Percentiles rank a stretch among this genome's conserved stretches.
phyloP scores from a whole-genome alignment of 2,113 vertebrate genomes.

The Mohoua ochrocephala region DNA sequence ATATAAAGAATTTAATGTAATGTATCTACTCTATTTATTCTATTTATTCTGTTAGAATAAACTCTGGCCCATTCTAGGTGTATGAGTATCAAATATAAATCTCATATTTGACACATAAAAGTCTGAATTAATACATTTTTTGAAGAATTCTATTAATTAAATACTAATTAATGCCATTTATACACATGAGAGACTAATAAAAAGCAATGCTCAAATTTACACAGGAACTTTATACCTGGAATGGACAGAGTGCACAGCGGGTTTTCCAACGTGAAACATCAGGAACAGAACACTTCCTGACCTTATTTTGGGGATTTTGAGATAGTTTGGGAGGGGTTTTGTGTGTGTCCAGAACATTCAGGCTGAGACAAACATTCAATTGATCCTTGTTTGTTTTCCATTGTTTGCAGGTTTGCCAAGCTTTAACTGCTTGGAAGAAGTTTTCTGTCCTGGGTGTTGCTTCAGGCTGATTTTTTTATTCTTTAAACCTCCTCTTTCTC shows the following conservation, averaged over 20 bases:
- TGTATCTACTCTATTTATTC: not conserved
- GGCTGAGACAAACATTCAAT: not conserved
- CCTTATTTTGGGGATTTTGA: not conserved
- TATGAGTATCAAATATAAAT: not conserved
- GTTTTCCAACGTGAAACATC: not conserved
- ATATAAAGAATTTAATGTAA: not conserved
- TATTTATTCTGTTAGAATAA: not conserved
- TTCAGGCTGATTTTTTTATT: not conserved
- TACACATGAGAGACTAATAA: not conserved
- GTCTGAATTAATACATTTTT: not conserved
- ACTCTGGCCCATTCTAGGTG: not conserved
- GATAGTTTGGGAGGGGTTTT: not conserved
- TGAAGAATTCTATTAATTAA: not conserved
- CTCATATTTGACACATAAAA: not conserved
- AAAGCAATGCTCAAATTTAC: not conserved
- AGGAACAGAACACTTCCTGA: not conserved
- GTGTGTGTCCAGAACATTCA: not conserved
- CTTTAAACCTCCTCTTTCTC: not conserved
- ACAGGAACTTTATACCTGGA: not conserved
- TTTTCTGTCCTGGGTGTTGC: constrained; percentile 1
- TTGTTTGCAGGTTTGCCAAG: constrained; percentile 22
- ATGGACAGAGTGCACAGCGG: not conserved
- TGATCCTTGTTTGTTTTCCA: not conserved
- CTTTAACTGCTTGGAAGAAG: not conserved
- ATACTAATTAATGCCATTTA: not conserved